phyloP scores from a whole-genome alignment of 2,888 invertebrate species.

The Alsophila aescularia region DNA sequence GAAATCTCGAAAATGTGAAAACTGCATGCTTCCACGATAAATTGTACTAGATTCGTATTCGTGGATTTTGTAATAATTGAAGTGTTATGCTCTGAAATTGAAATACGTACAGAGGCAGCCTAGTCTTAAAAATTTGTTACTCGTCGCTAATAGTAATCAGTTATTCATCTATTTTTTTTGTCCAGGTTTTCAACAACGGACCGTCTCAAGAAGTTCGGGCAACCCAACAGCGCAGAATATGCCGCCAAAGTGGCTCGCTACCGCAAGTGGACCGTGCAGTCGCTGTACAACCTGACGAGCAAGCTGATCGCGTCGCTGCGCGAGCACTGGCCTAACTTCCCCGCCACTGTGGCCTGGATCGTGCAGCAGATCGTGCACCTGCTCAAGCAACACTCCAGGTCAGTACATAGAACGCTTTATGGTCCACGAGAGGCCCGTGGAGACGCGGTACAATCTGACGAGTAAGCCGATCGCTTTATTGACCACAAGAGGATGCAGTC shows the following conservation, averaged over 20 bases:
- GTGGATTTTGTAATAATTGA: too few relatives aligned
- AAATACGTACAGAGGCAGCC: too few relatives aligned
- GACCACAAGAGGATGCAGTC: conserved; percentile 92
- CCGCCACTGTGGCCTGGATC: conserved; percentile 95
- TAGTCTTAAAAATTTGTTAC: too few relatives aligned
- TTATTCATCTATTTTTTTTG: too few relatives aligned
- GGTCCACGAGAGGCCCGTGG: too few relatives aligned
- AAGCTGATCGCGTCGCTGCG: conserved; percentile 92
- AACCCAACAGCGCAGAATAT: conserved; percentile 89
- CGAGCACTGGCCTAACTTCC: conserved; percentile 95
- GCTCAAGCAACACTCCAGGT: conserved; percentile 76
- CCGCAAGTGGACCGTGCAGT: conserved; percentile 90
- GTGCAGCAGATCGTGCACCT: conserved; percentile 91
- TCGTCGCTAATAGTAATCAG: too few relatives aligned
- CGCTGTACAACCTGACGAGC: conserved; percentile 90
- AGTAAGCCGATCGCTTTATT: conserved; percentile 90
- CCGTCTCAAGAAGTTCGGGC: conserved; percentile 90
- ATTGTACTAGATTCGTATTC: too few relatives aligned
- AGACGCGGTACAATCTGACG: too few relatives aligned
- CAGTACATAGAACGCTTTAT: too few relatives aligned
- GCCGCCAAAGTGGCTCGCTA: conserved; percentile 90
- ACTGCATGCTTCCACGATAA: too few relatives aligned
- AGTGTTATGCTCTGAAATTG: too few relatives aligned
- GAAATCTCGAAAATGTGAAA: too few relatives aligned
- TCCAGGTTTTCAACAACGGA: conserved; percentile 69